A percentile compares a stretch with the other conserved stretches of the same genome.
Conservation (phyloP, 2,113 vertebrate genomes). For the Nipponia nippon region DNA sequence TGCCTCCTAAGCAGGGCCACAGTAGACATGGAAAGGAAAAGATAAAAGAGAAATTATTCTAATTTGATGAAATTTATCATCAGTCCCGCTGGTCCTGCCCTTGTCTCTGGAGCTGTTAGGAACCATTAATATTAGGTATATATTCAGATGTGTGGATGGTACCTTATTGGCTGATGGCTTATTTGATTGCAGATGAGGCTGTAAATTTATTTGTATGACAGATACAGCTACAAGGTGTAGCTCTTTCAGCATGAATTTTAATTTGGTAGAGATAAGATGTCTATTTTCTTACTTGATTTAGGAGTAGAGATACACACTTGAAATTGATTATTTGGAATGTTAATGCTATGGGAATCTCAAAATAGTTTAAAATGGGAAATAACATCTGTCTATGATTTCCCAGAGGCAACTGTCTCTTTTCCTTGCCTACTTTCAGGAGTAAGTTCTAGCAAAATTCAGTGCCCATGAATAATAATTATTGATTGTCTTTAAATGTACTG, state of each 20-base stretch:
- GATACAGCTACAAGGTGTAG: not conserved
- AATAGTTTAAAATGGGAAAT: not conserved
- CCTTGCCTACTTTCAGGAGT: not conserved
- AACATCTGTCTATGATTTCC: not conserved
- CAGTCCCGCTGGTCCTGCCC: not conserved
- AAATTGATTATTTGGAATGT: conserved; percentile 24
- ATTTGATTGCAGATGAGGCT: not conserved
- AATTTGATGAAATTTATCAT: not conserved
- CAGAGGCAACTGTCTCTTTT: not conserved
- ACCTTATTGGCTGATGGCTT: not conserved
- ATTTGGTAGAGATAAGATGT: not conserved
- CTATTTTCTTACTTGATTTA: not conserved
- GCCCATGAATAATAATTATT: not conserved
- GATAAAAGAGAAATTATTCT: not conserved
- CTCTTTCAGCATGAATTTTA: not conserved
- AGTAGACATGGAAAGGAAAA: not conserved
- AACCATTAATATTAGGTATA: not conserved
- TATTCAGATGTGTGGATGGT: not conserved
- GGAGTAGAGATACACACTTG: not conserved
- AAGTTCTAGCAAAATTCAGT: not conserved
- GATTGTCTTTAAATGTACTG: not conserved
- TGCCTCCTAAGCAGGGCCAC: not conserved
- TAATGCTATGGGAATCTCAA: not conserved
- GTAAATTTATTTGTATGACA: not conserved
- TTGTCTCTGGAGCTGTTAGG: not conserved